A percentile compares a stretch with the other conserved stretches of the same genome.
Conservation (phyloP, 1,140 invertebrate species). For the Pemphigus obesinymphae region DNA sequence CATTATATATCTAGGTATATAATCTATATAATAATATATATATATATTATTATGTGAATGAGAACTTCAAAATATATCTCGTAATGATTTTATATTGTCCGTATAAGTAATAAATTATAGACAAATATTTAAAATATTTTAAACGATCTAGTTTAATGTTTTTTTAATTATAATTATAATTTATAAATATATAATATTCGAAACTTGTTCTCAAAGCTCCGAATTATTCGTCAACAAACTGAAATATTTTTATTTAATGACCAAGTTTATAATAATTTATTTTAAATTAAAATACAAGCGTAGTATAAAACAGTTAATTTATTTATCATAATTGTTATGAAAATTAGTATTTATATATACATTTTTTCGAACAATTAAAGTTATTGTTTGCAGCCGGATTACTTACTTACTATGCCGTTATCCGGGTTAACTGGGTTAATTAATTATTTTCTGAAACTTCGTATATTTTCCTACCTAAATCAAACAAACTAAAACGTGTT, state of each 20-base stretch:
- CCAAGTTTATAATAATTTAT: neutral
- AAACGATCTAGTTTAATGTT: neutral
- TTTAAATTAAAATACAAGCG: neutral
- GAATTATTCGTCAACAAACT: neutral
- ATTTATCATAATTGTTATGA: neutral
- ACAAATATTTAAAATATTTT: neutral
- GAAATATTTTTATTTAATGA: neutral
- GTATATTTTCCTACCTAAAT: neutral
- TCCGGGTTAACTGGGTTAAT: neutral
- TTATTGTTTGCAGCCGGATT: neutral
- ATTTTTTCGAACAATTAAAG: neutral
- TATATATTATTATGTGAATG: too few species aligned
- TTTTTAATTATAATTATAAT: neutral
- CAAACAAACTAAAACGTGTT: neutral
- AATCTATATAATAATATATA: too few species aligned
- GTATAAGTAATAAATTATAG: too few species aligned
- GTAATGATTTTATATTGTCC: too few species aligned
- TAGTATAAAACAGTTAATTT: neutral
- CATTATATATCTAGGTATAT: too few species aligned
- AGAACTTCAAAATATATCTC: too few species aligned
- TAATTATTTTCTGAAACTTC: slow-evolving; percentile 4
- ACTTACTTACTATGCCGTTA: neutral
- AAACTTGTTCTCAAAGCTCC: neutral
- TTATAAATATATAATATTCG: neutral
- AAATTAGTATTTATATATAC: neutral